A percentile compares a stretch with the other conserved stretches of the same genome.
These are phyloP conservation scores for Coremacera marginata DNA, from an alignment of 2,888 invertebrate species.

Conservation along the genomic window DNA sequence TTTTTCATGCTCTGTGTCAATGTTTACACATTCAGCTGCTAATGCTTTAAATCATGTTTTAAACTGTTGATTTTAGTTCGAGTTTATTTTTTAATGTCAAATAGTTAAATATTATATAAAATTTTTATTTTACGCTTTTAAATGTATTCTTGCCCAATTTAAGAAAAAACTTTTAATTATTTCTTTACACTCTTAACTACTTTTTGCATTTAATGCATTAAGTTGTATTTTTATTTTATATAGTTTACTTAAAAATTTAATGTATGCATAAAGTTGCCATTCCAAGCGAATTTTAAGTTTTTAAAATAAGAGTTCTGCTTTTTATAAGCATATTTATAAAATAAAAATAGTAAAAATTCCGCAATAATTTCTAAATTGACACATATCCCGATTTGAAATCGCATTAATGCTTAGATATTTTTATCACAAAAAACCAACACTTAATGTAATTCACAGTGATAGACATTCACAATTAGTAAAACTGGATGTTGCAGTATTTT, in stretches of 20 bases:
- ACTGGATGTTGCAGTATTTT: background rate
- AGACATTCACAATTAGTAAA: background rate
- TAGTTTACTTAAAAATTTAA: background rate
- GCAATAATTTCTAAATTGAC: conserved; percentile 15
- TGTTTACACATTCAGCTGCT: too few relatives aligned
- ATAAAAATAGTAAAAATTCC: background rate
- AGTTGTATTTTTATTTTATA: background rate
- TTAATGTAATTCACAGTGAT: background rate
- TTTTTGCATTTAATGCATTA: background rate
- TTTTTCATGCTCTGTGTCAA: too few relatives aligned
- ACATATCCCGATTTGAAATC: conserved; percentile 40
- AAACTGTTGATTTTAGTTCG: background rate
- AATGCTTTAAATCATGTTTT: background rate
- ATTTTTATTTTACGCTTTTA: background rate
- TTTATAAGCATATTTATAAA: background rate
- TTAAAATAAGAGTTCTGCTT: background rate
- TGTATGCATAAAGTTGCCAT: conserved; percentile 16
- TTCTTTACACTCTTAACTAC: background rate
- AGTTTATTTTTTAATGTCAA: too few relatives aligned
- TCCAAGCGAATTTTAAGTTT: conserved; percentile 8
- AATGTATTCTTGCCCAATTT: too few relatives aligned
- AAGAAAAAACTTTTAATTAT: background rate
- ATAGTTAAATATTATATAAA: background rate
- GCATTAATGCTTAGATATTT: background rate
- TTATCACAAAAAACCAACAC: background rate